These are phyloP conservation scores for Agelaius phoeniceus DNA, from an alignment of 2,113 vertebrate genomes.

Conservation along the genomic window DNA sequence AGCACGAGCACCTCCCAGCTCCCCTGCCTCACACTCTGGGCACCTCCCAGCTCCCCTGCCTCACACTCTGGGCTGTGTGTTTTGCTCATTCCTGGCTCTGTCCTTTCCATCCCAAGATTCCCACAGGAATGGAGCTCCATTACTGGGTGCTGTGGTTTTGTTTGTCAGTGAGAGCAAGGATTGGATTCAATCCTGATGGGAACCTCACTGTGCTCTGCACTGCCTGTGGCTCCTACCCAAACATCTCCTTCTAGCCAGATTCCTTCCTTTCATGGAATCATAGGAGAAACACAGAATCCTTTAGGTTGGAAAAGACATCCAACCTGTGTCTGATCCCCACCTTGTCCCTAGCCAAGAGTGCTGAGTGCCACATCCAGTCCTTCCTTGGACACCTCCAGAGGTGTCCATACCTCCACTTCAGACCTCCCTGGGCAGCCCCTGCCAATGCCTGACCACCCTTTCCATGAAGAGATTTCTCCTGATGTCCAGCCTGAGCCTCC, in stretches of 20 bases:
- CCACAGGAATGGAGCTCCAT: background rate
- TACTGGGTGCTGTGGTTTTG: accelerated
- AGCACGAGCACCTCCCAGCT: background rate
- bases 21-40: background rate
- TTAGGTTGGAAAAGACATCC: background rate
- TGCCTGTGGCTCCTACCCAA: background rate
- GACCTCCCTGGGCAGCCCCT: no score
- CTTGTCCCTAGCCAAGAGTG: background rate
- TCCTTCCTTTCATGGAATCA: background rate
- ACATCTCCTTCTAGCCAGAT: background rate
- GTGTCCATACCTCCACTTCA: background rate
- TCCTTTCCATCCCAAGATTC: background rate
- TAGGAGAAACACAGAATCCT: background rate
- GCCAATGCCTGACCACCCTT: background rate
- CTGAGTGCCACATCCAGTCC: background rate
- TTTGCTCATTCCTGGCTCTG: background rate
- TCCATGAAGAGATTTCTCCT: background rate
- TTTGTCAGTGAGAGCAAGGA: background rate
- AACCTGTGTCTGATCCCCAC: accelerated
- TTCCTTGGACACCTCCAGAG: background rate
- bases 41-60: background rate
- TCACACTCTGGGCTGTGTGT: background rate
- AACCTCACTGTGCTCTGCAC: background rate
- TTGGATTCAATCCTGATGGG: accelerated
- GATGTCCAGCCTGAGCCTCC: background rate